Percentiles rank a stretch among this genome's conserved stretches.
These are phyloP conservation scores for Salpingus planirostris DNA, from an alignment of 2,888 invertebrate species.

Conservation along the genomic window DNA sequence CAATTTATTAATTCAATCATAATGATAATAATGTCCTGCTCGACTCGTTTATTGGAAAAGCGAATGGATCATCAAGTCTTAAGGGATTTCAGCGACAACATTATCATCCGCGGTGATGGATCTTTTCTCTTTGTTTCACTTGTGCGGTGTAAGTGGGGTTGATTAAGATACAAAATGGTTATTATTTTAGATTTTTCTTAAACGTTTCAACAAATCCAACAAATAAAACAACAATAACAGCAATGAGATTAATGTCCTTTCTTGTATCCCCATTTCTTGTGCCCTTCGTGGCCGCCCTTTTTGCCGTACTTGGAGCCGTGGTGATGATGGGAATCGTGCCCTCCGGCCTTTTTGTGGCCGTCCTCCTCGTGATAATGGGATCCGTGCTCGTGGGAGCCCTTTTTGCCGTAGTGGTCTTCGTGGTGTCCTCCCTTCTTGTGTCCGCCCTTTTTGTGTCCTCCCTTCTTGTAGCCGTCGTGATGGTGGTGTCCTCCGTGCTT, in stretches of 20 bases:
- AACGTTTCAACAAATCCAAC: slow-evolving; percentile 6
- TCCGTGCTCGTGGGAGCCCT: slow-evolving; percentile 72
- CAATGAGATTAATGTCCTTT: slow-evolving; percentile 31
- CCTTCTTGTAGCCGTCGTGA: slow-evolving; percentile 73
- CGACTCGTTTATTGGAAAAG: too few relatives aligned
- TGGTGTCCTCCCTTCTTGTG: slow-evolving; percentile 69
- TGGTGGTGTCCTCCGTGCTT: slow-evolving; percentile 75
- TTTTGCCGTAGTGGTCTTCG: slow-evolving; percentile 70
- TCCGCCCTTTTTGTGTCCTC: slow-evolving; percentile 73
- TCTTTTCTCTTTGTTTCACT: too few relatives aligned
- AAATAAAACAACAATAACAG: slow-evolving; percentile 14
- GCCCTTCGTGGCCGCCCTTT: slow-evolving; percentile 70
- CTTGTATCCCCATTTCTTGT: slow-evolving; percentile 67
- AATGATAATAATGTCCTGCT: too few relatives aligned
- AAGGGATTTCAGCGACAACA: too few relatives aligned
- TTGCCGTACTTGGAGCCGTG: slow-evolving; percentile 68
- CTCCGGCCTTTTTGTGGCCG: slow-evolving; percentile 69
- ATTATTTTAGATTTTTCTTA: too few relatives aligned
- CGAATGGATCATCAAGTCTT: too few relatives aligned
- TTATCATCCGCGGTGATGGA: too few relatives aligned
- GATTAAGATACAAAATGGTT: too few relatives aligned
- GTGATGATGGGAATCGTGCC: slow-evolving; percentile 67
- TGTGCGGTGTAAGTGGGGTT: too few relatives aligned
- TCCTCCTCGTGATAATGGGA: slow-evolving; percentile 70
- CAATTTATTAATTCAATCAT: too few relatives aligned